Base-by-base conservation (phyloP, 2,797 vertebrate species). In the Odontamblyopus rebecca region DNA sequence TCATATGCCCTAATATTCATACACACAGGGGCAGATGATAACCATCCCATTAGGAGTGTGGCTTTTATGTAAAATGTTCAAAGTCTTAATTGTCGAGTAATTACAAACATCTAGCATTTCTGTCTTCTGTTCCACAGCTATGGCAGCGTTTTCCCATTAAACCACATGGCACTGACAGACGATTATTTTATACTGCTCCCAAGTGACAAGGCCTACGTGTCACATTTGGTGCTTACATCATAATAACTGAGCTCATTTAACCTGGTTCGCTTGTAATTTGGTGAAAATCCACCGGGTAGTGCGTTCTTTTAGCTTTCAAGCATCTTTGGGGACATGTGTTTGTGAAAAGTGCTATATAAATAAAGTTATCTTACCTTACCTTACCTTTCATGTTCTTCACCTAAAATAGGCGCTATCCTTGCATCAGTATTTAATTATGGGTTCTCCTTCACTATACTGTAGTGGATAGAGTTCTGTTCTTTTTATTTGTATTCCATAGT, bases 111-210 rank as follows among this genome's bases (percentile, higher is more conserved):
- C 32, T 19, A 76, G 63, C 70, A 48, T 77, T 63, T 81, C 38
- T 72, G 29, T 81, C 73, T 77, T 59, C 68, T 13, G 29, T 38
- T 27, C 78, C n/a, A 1, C 62, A 35, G 81, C 73, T 75, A 75
- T 77, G 67, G 61, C 60, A 66, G 54, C 69, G 63, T 1, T 79
- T 65, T 83, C 69, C 83, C 67, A 85, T 82, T 70, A 78, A 79
- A 60, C 78, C 65, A 66, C 61, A 3, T 71, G 76, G 69, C 67
- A 72, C 54, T 67, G 69, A 80, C 72, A 74, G 70, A 53, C 35
- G 82, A 82, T 91, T 86, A 77, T 85, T 84, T 79, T 76, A 75
- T 82, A 70, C 75, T 77, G 44, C 72, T 88, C 70, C 75, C 71
- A 70, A 82, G 71, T 82, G 82, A 79, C 78, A 81, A 73, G 85